Evolutionary conservation across 1,140 invertebrate genomes (phyloP), one percentile per base, ranked within the genome.

Genomic region (Drosophila kanapiae): DNA sequence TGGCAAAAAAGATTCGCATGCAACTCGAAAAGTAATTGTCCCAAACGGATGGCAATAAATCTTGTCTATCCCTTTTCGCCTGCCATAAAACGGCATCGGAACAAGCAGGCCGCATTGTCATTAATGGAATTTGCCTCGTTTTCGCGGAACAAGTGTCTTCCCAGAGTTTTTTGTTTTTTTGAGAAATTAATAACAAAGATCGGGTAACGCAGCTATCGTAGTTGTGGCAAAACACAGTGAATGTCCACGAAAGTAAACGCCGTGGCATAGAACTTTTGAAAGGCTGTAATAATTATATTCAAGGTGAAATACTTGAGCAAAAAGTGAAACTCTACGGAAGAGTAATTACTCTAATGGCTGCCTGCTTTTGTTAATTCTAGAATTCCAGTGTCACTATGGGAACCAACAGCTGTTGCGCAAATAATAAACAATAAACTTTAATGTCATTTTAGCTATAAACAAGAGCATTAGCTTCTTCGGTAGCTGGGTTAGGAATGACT

Each of bases 21-120:
- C 27, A 58, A 70, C 65, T 72, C 9, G 6, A 14, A 33, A 49
- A 42, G 69, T 51, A 40, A 72, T 59, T 59, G 37, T 42, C 31
- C 18, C 53, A 7, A 59, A 40, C 14, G 29, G 1, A 23, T 35
- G 11, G 18, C 40, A 7, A 14, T 40, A 38, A 70, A 56, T 72
- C 67, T 62, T 33, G 23, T 4, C 67, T 48, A 27, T 31, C 33
- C 27, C 27, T 16, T 68, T 54, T 45, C 29, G 47, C 31, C 1
- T 18, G 10, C 33, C 47, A 48, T 58, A 59, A 67, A 43, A 29
- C 40, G 14, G 18, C 13, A 10, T 18, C 10, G 45, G 2, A 77
- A 77, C 61, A 77, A 60, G 42, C 49, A 18, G 38, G 10, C 16
- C 42, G 43, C 74, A 49, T 78, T 78, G 75, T 78, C 59, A 60